phyloP scores from a whole-genome alignment of 1,140 invertebrate species.

The Popillia japonica region DNA sequence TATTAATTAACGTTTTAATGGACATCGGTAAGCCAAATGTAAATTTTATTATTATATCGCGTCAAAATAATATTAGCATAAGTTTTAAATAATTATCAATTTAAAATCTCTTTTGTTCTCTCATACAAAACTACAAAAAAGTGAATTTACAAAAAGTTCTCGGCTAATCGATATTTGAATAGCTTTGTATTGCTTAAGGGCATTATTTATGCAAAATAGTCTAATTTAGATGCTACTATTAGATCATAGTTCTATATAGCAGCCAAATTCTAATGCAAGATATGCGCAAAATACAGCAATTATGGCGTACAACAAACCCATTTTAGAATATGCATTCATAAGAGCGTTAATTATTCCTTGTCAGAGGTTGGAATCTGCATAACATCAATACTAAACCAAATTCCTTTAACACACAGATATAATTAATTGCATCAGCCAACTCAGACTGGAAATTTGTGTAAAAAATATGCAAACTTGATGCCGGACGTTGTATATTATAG shows the following conservation, averaged over 20 bases:
- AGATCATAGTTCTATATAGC: neutral
- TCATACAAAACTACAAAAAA: too few relatives aligned
- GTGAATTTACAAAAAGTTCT: too few relatives aligned
- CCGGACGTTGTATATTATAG: neutral
- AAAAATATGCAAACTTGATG: neutral
- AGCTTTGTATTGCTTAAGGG: too few relatives aligned
- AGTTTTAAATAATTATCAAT: too few relatives aligned
- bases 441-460: neutral
- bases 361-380: neutral
- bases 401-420: neutral
- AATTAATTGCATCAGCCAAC: neutral
- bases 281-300: neutral
- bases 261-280: neutral
- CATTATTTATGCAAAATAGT: too few relatives aligned
- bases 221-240: too few relatives aligned
- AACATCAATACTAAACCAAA: neutral
- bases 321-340: neutral
- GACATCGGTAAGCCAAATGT: too few relatives aligned
- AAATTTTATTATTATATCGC: too few relatives aligned
- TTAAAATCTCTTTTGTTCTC: too few relatives aligned
- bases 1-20: too few relatives aligned
- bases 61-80: too few relatives aligned
- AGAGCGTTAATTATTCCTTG: neutral
- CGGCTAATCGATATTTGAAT: too few relatives aligned
- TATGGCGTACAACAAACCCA: neutral